These are phyloP conservation scores for Acropora tenuis DNA, from an alignment of 64 coral and sea anemone genomes.

Conservation along the genomic window DNA sequence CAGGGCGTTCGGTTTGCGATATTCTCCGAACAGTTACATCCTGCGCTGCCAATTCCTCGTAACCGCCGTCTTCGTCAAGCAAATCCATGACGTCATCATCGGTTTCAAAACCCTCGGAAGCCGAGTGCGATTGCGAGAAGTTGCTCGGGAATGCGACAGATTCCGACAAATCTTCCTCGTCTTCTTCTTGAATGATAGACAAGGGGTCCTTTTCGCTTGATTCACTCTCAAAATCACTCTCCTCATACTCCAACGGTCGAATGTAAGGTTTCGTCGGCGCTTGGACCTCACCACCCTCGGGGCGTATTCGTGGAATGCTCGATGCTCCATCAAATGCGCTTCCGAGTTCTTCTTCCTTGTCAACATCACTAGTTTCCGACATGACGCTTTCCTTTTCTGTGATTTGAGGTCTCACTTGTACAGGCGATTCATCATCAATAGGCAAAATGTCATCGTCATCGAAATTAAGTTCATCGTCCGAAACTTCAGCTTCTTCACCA, in stretches of 20 bases:
- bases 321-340: constrained; percentile 39
- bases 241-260: constrained; percentile 44
- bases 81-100: constrained; percentile 96
- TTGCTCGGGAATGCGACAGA: constrained; percentile 29
- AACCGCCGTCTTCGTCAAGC: constrained; percentile 71
- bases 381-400: constrained; percentile 1
- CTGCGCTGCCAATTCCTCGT: neutral
- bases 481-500: neutral
- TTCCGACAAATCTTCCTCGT: constrained; percentile 54
- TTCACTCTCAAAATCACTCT: constrained; percentile 56
- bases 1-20: neutral
- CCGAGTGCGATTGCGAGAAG: constrained; percentile 49
- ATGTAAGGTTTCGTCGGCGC: constrained; percentile 28
- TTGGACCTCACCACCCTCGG: neutral
- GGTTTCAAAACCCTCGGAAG: constrained; percentile 81
- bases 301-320: constrained; percentile 14
- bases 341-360: constrained; percentile 59
- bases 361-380: constrained; percentile 45
- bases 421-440: neutral
- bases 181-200: constrained; percentile 64
- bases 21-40: constrained; percentile 12
- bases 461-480: neutral
- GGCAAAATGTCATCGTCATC: neutral
- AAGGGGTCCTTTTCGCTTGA: constrained; percentile 50
- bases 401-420: neutral